These are phyloP conservation scores for Cyclopterus lumpus DNA, from an alignment of 2,797 vertebrate genomes.

Conservation along the genomic window DNA sequence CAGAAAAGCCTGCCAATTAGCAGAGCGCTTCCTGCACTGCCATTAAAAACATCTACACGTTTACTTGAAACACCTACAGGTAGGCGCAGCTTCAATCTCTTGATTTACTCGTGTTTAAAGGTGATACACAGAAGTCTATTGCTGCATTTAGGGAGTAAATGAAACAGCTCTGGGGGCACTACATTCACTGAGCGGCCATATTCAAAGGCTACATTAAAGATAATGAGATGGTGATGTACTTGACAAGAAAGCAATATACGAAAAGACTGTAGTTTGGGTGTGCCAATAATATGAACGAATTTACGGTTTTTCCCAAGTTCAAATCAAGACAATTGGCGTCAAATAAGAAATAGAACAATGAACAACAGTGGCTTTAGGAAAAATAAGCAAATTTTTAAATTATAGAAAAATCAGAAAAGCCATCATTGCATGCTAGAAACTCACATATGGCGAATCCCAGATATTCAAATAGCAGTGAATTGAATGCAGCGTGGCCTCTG, in stretches of 20 bases:
- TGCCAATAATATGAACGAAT: conserved; percentile 10
- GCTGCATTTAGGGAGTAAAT: conserved; percentile 19
- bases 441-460: conserved; percentile 23
- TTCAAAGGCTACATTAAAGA: conserved; percentile 51
- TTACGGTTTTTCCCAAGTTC: not conserved
- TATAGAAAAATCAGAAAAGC: conserved; percentile 3
- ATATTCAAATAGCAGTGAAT: conserved; percentile 27
- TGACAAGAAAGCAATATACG: conserved; percentile 16
- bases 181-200: conserved; percentile 64
- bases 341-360: conserved; percentile 10
- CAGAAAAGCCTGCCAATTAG: conserved; percentile 74
- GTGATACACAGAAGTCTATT: conserved; percentile 18
- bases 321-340: conserved; percentile 1
- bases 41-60: conserved; percentile 56
- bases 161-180: conserved; percentile 37
- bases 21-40: conserved; percentile 61
- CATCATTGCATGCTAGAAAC: conserved; percentile 26
- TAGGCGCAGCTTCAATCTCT: conserved; percentile 44
- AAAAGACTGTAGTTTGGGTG: conserved; percentile 26
- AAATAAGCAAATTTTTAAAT: conserved; percentile 18
- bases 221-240: conserved; percentile 20
- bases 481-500: conserved; percentile 26
- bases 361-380: conserved; percentile 3
- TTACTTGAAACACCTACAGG: conserved; percentile 35
- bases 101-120: conserved; percentile 17